A percentile compares a stretch with the other conserved stretches of the same genome.
Evolutionary conservation across 37 sponge, comb jelly and placozoan species (phyloP).

Genomic region (Mnemiopsis leidyi): DNA sequence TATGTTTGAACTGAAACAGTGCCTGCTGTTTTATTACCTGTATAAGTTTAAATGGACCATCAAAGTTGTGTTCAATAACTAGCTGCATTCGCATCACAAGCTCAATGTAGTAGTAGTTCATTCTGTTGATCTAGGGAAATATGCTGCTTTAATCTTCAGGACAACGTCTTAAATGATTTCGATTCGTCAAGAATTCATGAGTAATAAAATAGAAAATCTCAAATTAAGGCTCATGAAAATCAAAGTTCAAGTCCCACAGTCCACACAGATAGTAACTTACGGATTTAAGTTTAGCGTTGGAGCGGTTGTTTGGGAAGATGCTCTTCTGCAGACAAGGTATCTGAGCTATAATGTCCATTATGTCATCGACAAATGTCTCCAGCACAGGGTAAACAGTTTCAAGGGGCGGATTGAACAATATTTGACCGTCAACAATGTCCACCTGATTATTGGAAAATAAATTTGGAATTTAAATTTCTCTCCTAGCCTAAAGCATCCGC

Average conservation of each 20-base stretch:
- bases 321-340: slow-evolving; percentile 29
- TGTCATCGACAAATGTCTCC: not conserved
- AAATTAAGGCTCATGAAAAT: too few relatives aligned
- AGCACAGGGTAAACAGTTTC: not conserved
- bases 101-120: slow-evolving; percentile 17
- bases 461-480: not conserved
- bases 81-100: not conserved
- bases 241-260: too few relatives aligned
- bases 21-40: slow-evolving; percentile 39
- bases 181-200: too few relatives aligned
- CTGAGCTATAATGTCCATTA: slow-evolving; percentile 5
- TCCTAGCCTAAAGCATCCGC: too few relatives aligned
- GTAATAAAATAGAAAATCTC: too few relatives aligned
- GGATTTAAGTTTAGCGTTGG: slow-evolving; percentile 15
- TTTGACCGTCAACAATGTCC: not conserved
- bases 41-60: slow-evolving; percentile 25
- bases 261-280: too few relatives aligned
- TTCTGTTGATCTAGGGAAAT: slow-evolving; percentile 41
- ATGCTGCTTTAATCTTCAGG: too few relatives aligned
- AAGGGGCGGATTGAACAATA: slow-evolving; percentile 25
- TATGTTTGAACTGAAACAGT: too few relatives aligned
- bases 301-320: slow-evolving; percentile 5
- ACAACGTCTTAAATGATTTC: too few relatives aligned
- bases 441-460: not conserved
- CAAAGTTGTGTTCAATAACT: not conserved